Base-by-base conservation (phyloP, 2,113 vertebrate species). In the Tangachromis dhanisi region DNA sequence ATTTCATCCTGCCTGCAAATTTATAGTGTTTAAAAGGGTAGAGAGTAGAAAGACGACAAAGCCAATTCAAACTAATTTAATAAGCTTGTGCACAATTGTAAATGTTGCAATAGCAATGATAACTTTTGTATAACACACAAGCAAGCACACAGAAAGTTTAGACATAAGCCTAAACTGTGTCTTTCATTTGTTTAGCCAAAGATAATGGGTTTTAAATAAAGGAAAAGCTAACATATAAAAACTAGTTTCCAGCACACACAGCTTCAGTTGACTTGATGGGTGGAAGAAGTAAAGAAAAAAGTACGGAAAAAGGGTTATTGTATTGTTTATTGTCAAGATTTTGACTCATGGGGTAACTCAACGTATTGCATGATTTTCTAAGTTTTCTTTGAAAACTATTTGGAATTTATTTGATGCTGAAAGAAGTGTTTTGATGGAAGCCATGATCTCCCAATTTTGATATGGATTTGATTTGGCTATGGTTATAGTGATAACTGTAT, bases 61-160 rank as follows among this genome's bases (percentile, higher is more conserved):
- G 1, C 2, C 17, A 11, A 49, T 49, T 49, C 9, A 49, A 31
- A 78, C 0, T 4, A 2, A 51, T 5, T 78, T 31, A 0, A 33
- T 49, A 31, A 49, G 42, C 71, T 78, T 19, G 9, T 49, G 24
- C 29, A 0, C 11, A 49, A 29, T 12, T 29, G 42, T 31, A 78
- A 49, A 78, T 1, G 3, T 17, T 73, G 68, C 40, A 73, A 26
- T 76, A 76, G 4, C 8, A 47, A 38, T 38, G 19, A 38, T 38
- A 66, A 8, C 19, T 38, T 66, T 35, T 66, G 31, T 35, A 5
- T 66, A 66, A 35, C 31, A n/a, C 10, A 66, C 61, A 35, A 2
- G 17, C 31, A 12, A 66, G 61, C 4, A 38, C 61, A 38, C 33
- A 38, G 33, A 38, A 66, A 38, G 19, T 38, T 66, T 66, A 66